A percentile compares a stretch with the other conserved stretches of the same genome.
phyloP scores from a whole-genome alignment of 2,113 vertebrate genomes.

The Spheniscus mendiculus region DNA sequence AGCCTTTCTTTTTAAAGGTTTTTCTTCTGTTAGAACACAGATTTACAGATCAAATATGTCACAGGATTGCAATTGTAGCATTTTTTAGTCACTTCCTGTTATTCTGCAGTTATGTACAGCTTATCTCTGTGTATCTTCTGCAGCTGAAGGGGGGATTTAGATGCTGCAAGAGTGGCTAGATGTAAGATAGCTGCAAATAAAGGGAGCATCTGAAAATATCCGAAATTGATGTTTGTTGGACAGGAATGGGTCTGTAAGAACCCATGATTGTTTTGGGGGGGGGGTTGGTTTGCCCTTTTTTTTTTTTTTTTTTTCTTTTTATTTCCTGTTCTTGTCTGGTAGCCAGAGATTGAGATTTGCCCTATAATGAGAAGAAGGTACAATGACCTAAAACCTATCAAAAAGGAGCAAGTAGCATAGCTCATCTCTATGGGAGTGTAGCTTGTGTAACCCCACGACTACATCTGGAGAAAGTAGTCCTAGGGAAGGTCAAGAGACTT shows the following conservation, averaged over 20 bases:
- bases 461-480: background rate
- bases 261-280: background rate
- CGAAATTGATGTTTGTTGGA: background rate
- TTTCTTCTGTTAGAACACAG: background rate
- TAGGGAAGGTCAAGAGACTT: background rate
- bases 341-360: background rate
- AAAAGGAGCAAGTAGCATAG: background rate
- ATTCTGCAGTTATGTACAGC: background rate
- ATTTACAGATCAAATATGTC: background rate
- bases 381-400: background rate
- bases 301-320: background rate
- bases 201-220: background rate
- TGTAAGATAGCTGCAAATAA: background rate
- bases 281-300: background rate
- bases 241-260: background rate
- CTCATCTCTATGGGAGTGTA: background rate
- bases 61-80: background rate
- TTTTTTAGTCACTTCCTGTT: slow-evolving; percentile 23
- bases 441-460: background rate
- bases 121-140: background rate
- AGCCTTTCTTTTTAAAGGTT: background rate
- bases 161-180: background rate
- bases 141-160: background rate
- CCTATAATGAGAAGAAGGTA: background rate
- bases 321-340: background rate